Percentiles rank a stretch among this genome's conserved stretches.
These are phyloP conservation scores for Sarcophaga subvicina DNA, from an alignment of 2,888 invertebrate genomes.

Conservation along the genomic window DNA sequence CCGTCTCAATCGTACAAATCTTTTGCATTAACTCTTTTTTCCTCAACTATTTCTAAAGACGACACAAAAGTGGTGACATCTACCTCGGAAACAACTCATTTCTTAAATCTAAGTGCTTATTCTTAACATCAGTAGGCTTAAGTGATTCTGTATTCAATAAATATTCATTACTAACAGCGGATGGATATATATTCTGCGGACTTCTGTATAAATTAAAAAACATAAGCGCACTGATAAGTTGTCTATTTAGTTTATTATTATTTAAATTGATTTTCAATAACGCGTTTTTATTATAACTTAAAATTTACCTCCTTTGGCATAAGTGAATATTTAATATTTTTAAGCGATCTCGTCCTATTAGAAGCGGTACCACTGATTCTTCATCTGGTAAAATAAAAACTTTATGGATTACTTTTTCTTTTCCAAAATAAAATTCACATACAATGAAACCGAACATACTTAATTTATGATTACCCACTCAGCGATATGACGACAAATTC, in stretches of 20 bases:
- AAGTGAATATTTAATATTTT: neutral
- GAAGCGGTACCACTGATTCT: neutral
- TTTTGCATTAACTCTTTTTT: neutral
- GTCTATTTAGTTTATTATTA: neutral
- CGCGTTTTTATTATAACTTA: neutral
- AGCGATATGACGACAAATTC: neutral
- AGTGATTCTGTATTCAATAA: neutral
- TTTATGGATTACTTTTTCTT: neutral
- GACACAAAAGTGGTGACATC: too few species aligned
- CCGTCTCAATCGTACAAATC: neutral
- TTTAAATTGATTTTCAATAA: neutral
- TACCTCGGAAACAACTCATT: slow-evolving; percentile 2
- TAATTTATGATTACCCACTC: slow-evolving; percentile 1
- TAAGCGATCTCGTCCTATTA: neutral
- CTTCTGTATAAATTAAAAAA: too few species aligned
- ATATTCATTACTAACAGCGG: neutral
- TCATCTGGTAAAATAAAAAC: slow-evolving; percentile 1
- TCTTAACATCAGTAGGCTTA: neutral
- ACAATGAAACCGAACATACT: neutral
- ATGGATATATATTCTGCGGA: neutral
- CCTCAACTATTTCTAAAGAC: neutral
- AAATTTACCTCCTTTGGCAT: neutral
- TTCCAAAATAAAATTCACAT: slow-evolving; percentile 4
- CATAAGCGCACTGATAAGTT: too few species aligned
- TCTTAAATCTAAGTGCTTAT: neutral